These are phyloP conservation scores for Argya squamiceps DNA, from an alignment of 2,797 vertebrate species.

Conservation along the genomic window DNA sequence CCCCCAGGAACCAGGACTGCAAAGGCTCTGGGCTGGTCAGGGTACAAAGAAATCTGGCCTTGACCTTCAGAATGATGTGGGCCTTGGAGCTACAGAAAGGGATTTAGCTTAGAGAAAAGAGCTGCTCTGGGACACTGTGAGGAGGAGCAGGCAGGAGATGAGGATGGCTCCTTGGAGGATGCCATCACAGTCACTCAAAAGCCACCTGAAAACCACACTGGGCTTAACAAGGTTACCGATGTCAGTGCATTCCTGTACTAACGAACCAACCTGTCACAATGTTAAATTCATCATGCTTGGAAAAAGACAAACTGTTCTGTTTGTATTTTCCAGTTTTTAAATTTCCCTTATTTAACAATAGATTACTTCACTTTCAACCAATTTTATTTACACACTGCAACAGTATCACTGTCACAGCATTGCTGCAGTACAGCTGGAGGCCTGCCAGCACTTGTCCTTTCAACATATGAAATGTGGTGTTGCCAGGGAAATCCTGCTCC, in stretches of 20 bases:
- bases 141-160: neutral
- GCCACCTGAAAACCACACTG: neutral
- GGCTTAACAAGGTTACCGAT: neutral
- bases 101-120: neutral
- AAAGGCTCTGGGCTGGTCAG: neutral
- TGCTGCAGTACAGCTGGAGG: slow-evolving; percentile 46
- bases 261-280: neutral
- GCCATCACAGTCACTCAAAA: neutral
- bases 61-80: slow-evolving; percentile 16
- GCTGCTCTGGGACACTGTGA: neutral
- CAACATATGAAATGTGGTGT: slow-evolving; percentile 8
- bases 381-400: slow-evolving; percentile 21
- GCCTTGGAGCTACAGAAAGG: neutral
- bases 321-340: neutral
- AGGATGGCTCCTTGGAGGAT: neutral
- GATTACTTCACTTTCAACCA: neutral
- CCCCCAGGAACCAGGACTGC: neutral
- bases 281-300: neutral
- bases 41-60: neutral
- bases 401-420: neutral
- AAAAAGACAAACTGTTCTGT: neutral
- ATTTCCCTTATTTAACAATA: neutral
- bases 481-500: slow-evolving; percentile 53
- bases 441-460: slow-evolving; percentile 20
- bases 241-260: neutral